Conservation (phyloP, 2,113 vertebrate species). For the Setophaga kirtlandii region DNA sequence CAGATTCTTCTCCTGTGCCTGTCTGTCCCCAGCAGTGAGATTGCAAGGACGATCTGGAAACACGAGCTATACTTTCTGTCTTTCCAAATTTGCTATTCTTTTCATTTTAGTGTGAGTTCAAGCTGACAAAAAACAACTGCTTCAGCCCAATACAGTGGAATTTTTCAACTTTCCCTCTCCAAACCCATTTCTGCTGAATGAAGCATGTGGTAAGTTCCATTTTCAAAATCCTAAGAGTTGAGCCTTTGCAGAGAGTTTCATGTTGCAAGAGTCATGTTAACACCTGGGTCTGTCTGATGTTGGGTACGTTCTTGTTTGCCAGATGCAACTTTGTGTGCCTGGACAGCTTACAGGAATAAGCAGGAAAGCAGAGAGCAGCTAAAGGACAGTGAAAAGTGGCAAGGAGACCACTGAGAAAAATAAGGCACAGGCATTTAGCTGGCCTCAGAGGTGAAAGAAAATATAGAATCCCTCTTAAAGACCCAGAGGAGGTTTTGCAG, state of each 20-base stretch:
- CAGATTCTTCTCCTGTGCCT: fast-evolving
- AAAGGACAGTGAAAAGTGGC: neutral
- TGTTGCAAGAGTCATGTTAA: neutral
- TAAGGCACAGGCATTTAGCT: neutral
- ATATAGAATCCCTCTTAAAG: neutral
- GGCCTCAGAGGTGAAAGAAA: neutral
- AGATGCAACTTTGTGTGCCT: neutral
- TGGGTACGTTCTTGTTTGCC: neutral
- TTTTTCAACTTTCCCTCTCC: neutral
- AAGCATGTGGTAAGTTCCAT: neutral
- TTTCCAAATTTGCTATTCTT: neutral
- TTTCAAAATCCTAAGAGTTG: neutral
- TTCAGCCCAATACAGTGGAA: neutral
- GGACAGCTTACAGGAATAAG: neutral
- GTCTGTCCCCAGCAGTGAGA: neutral
- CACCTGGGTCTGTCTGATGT: neutral
- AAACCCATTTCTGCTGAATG: neutral
- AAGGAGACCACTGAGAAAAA: neutral
- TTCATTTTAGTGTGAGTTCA: neutral
- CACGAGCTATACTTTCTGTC: neutral
- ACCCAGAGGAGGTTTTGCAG: neutral
- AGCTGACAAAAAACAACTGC: neutral
- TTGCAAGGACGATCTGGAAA: neutral
- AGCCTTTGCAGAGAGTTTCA: neutral
- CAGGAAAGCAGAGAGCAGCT: neutral